These are phyloP conservation scores for Drosophila koepferae DNA, from an alignment of 2,888 invertebrate genomes.

Conservation along the genomic window DNA sequence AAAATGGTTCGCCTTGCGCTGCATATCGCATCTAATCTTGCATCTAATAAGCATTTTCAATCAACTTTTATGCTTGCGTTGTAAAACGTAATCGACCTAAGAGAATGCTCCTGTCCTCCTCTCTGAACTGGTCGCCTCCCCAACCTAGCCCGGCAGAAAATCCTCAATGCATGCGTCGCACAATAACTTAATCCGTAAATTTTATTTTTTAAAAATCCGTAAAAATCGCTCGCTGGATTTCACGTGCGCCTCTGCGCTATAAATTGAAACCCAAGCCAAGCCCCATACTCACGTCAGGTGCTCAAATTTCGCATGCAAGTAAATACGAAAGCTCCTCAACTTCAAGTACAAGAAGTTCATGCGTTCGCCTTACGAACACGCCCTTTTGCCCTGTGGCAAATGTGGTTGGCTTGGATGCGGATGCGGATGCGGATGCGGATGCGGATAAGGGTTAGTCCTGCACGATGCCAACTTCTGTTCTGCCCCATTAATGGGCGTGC, in stretches of 20 bases:
- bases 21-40: conserved; percentile 83
- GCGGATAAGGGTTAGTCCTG: conserved; percentile 13
- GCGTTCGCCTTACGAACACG: background rate
- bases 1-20: conserved; percentile 50
- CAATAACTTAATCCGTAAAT: conserved; percentile 84
- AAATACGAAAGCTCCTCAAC: conserved; percentile 11
- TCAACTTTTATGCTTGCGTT: conserved; percentile 83
- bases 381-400: background rate
- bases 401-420: background rate
- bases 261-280: conserved; percentile 71
- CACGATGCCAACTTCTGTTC: conserved; percentile 22
- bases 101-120: conserved; percentile 29
- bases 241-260: conserved; percentile 58
- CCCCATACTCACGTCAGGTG: conserved; percentile 25
- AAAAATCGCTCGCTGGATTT: conserved; percentile 74
- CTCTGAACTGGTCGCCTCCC: background rate
- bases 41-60: conserved; percentile 85
- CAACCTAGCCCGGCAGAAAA: conserved; percentile 30
- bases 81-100: conserved; percentile 81
- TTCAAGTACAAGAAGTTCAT: conserved; percentile 8
- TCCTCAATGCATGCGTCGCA: conserved; percentile 48
- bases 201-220: conserved; percentile 79
- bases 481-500: conserved; percentile 8
- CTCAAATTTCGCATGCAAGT: conserved; percentile 32
- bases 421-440: background rate